Base-by-base conservation (phyloP, 2,797 vertebrate species). In the Chaenodraco wilsoni region DNA sequence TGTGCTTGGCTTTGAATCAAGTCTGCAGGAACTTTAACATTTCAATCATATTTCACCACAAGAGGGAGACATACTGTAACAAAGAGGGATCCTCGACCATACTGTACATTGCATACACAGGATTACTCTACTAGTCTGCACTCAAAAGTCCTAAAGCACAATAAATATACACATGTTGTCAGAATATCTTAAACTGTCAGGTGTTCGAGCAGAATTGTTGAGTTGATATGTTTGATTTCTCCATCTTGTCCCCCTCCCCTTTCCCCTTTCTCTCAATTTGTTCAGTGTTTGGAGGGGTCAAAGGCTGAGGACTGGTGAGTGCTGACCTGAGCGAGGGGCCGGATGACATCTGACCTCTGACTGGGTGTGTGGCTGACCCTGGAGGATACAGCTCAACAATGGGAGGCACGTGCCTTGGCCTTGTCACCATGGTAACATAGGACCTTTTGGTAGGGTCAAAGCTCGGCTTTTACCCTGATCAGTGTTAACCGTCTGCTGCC, bases 321-420 rank as follows among this genome's bases (percentile, higher is more conserved):
- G 94, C 56, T 86, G 92, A 91, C 92, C 91, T 90, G 78, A 92
- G 92, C 78, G 93, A 93, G 92, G 87, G 90, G 90, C 82, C 84
- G 27, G 5, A 5, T 91, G 91, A 92, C 91, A 88, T 84, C 77
- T 90, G 90, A 92, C 90, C 91, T 81, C 84, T 83, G 17, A 91
- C 84, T 71, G 83, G 79, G 94, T 93, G 94, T 95, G 93, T 88
- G 87, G 94, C 91, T 93, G 95, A 94, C 94, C 94, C 88, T 87
- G 81, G 94, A 96, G 95, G 94, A 95, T 94, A 93, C 89, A 63
- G 81, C 92, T 91, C 93, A 95, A 97, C 96, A 97, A 97, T 96
- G 91, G 94, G 94, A 94, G 92, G 88, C 96, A 95, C 95, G 94
- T 96, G 96, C 95, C 95, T 86, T 87, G 95, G 94, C 94, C 93